Evolutionary conservation across 1,140 invertebrate genomes (phyloP).

Genomic region (Wasmannia auropunctata): DNA sequence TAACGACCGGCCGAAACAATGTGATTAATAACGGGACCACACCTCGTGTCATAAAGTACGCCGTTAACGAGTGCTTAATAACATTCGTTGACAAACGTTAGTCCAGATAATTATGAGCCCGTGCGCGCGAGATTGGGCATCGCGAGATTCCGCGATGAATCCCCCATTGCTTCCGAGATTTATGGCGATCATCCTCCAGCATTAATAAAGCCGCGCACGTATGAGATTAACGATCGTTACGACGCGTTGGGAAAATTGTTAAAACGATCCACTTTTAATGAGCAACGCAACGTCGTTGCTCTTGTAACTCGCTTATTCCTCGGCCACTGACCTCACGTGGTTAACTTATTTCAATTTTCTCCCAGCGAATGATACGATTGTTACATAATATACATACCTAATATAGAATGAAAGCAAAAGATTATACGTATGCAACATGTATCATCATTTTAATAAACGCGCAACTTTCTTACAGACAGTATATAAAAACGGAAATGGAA

Average conservation of each 20-base stretch:
- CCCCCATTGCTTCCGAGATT: constrained; percentile 36
- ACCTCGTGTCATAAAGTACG: constrained; percentile 40
- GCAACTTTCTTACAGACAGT: background rate
- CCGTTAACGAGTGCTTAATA: constrained; percentile 36
- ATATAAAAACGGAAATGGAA: background rate
- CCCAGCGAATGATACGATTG: background rate
- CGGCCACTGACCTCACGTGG: background rate
- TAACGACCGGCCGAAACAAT: constrained; percentile 66
- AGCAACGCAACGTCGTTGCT: background rate
- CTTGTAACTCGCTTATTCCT: background rate
- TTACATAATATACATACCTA: background rate
- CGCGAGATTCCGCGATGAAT: constrained; percentile 2
- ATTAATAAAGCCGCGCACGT: constrained; percentile 15
- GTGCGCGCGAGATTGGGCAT: constrained; percentile 27
- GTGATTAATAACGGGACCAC: constrained; percentile 65
- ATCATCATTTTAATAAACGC: background rate
- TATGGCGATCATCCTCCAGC: constrained; percentile 14
- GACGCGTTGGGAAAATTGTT: background rate
- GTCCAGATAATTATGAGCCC: constrained; percentile 22
- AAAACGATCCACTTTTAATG: constrained; percentile 1
- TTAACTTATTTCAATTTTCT: background rate
- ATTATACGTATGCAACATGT: background rate
- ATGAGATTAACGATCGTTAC: constrained; percentile 7
- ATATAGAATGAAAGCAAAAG: background rate
- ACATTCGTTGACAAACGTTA: constrained; percentile 50